Evolutionary conservation across 2,888 invertebrate genomes (phyloP).

Genomic region (Ochropacha duplaris): DNA sequence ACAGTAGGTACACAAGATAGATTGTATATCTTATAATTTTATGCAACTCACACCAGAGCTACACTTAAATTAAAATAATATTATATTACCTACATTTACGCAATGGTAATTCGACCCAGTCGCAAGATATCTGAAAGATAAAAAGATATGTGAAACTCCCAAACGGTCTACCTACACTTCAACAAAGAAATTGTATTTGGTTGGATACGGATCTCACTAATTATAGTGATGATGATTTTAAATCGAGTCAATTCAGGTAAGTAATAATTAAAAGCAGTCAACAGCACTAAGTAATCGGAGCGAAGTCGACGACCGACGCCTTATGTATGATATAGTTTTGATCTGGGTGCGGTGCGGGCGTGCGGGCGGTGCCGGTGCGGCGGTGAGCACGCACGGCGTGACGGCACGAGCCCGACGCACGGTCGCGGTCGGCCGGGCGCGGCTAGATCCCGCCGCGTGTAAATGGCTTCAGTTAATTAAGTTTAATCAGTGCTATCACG

Average conservation of each 20-base stretch:
- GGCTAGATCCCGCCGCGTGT: conserved; percentile 56
- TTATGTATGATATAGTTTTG: conserved; percentile 29
- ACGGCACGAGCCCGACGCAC: background rate
- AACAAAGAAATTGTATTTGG: background rate
- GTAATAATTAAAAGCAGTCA: background rate
- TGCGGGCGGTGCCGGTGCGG: background rate
- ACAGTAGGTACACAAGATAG: background rate
- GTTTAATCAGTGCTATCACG: conserved; percentile 77
- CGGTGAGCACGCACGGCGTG: background rate
- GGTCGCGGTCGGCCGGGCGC: conserved; percentile 20
- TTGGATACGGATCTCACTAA: conserved; percentile 4
- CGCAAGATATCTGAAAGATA: background rate
- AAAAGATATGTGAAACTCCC: background rate
- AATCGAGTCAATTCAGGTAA: background rate
- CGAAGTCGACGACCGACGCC: conserved; percentile 59
- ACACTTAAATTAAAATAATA: background rate
- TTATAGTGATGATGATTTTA: background rate
- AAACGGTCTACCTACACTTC: background rate
- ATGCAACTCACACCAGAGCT: background rate
- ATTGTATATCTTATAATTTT: background rate
- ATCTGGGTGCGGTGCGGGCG: conserved; percentile 4
- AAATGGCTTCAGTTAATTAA: conserved; percentile 83
- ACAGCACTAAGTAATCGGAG: conserved; percentile 12
- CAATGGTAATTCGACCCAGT: background rate
- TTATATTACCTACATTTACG: background rate